A percentile compares a stretch with the other conserved stretches of the same genome.
Evolutionary conservation across 2,113 vertebrate species (phyloP).

Genomic region (Bos javanicus): DNA sequence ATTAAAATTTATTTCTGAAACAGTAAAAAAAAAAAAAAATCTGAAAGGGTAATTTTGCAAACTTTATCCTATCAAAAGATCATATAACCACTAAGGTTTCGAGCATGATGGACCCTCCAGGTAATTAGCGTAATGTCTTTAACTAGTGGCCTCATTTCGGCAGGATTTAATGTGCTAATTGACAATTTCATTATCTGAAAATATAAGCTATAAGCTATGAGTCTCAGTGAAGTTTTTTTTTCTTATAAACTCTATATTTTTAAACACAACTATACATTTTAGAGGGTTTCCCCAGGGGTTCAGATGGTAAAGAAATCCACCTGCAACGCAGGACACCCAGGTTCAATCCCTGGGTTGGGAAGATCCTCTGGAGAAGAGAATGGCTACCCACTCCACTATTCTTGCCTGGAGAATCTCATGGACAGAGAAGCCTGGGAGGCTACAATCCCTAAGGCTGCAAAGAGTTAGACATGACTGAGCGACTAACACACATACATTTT

Average conservation of each 20-base stretch:
- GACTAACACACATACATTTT: background rate
- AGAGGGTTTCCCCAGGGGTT: background rate
- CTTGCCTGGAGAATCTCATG: background rate
- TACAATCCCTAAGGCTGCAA: background rate
- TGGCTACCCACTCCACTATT: background rate
- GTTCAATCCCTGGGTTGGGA: background rate
- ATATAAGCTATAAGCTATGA: background rate
- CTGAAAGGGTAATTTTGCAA: background rate
- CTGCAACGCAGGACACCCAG: background rate
- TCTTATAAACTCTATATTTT: background rate
- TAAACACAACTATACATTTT: background rate
- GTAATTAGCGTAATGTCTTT: background rate
- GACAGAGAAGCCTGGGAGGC: background rate
- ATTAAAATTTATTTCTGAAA: too few relatives aligned
- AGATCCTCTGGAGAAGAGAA: background rate
- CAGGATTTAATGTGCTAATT: background rate
- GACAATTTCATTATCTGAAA: background rate
- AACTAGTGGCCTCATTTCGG: background rate
- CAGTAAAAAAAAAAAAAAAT: too few relatives aligned
- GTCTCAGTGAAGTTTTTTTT: background rate
- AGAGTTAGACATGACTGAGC: background rate
- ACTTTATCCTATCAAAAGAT: background rate
- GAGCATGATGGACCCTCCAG: background rate
- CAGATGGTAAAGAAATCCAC: background rate
- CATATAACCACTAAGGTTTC: background rate